Conservation (phyloP, 92 coral and sea anemone genomes). For the Diadumene lineata region DNA sequence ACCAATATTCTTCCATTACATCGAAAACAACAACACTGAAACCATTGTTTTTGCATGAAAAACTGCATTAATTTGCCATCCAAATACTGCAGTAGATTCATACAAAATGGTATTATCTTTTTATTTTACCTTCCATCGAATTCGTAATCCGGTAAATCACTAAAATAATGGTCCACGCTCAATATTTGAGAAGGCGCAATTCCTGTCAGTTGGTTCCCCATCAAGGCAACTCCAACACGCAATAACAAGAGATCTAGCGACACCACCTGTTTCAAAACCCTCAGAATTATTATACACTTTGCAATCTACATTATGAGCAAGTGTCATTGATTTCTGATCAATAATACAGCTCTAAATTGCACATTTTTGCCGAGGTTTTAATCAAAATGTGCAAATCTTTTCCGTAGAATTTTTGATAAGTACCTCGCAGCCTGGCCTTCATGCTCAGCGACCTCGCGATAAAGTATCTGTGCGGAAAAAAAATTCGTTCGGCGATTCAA, state of each 20-base stretch:
- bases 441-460: conserved; percentile 6
- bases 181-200: conserved; percentile 96
- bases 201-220: conserved; percentile 96
- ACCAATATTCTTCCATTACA: too few species aligned
- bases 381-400: not conserved
- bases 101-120: not conserved
- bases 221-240: conserved; percentile 7
- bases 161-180: conserved; percentile 93
- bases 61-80: too few species aligned
- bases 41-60: too few species aligned
- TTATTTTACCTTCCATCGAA: conserved; percentile 80
- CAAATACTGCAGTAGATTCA: not conserved
- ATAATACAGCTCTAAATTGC: not conserved
- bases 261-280: not conserved
- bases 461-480: not conserved
- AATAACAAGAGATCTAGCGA: conserved; percentile 12
- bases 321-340: too few species aligned
- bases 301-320: not conserved
- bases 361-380: not conserved
- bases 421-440: conserved; percentile 1
- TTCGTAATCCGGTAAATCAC: conserved; percentile 85
- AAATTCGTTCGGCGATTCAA: too few species aligned
- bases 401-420: not conserved
- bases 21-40: not conserved
- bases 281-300: not conserved